A percentile compares a stretch with the other conserved stretches of the same genome.
Conservation (phyloP, 2,888 invertebrate genomes). For the Megamerina dolium region DNA sequence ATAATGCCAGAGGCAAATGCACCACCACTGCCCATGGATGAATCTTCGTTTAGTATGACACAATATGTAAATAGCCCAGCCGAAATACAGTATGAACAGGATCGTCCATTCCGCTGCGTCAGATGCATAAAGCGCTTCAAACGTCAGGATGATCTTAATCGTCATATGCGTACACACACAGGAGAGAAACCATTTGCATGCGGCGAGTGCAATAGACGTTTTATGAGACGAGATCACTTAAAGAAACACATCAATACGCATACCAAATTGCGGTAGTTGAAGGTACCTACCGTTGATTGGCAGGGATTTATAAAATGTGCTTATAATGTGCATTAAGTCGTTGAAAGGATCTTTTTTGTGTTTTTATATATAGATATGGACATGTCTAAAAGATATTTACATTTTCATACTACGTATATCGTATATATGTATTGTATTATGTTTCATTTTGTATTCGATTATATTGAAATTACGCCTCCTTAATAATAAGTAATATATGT, state of each 20-base stretch:
- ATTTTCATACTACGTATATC: too few species aligned
- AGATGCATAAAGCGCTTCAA: conserved; percentile 39
- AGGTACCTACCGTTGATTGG: too few species aligned
- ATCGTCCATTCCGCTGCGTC: conserved; percentile 34
- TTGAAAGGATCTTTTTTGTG: too few species aligned
- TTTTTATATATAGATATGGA: too few species aligned
- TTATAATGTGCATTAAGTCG: too few species aligned
- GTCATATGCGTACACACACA: conserved; percentile 41
- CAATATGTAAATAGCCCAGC: conserved; percentile 9
- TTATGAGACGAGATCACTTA: conserved; percentile 42
- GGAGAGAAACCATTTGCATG: conserved; percentile 43
- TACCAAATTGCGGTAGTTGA: conserved; percentile 23
- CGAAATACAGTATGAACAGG: conserved; percentile 25
- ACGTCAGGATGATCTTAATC: conserved; percentile 43
- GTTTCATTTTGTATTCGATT: too few species aligned
- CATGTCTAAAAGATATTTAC: too few species aligned
- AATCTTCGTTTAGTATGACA: background rate
- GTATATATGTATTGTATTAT: too few species aligned
- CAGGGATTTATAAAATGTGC: too few species aligned
- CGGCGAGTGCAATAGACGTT: conserved; percentile 35
- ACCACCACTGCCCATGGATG: conserved; percentile 13
- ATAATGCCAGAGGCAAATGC: conserved; percentile 24
- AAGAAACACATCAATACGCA: conserved; percentile 44
- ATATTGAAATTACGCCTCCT: too few species aligned
- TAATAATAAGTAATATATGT: too few species aligned